Evolutionary conservation across 2,113 vertebrate genomes (phyloP).

Genomic region (Lepus europaeus): DNA sequence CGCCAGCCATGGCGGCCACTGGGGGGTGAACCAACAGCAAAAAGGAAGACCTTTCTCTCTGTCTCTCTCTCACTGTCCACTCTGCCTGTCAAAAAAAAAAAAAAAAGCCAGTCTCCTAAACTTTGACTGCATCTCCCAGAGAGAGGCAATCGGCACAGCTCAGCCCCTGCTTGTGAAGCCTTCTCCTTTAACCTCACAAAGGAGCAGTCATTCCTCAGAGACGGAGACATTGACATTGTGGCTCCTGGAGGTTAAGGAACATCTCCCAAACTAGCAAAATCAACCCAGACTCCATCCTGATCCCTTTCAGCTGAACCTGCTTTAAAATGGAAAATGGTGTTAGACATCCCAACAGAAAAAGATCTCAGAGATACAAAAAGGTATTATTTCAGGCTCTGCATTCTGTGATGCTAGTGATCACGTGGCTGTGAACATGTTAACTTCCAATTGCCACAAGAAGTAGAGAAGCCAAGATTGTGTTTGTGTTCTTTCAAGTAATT

Average conservation of each 20-base stretch:
- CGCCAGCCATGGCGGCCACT: no score
- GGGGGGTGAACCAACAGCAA: no score
- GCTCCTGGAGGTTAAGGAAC: neutral
- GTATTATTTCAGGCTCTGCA: neutral
- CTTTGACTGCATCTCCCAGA: neutral
- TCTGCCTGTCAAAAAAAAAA: no score
- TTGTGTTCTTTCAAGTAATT: constrained; percentile 46
- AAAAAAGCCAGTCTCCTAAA: neutral
- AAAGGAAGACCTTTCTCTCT: no score
- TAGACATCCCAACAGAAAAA: neutral
- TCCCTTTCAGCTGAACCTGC: neutral
- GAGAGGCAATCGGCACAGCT: neutral
- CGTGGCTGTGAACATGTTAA: neutral
- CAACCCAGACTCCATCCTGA: neutral
- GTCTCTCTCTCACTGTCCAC: no score
- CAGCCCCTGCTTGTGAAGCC: neutral
- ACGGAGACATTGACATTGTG: neutral
- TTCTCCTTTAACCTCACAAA: neutral
- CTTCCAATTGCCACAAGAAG: neutral
- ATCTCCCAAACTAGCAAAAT: neutral
- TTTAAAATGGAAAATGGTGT: constrained; percentile 4
- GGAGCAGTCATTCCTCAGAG: neutral
- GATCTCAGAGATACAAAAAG: neutral
- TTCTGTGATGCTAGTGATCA: neutral
- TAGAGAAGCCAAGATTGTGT: constrained; percentile 12